These are phyloP conservation scores for Cerastoderma edule DNA, from an alignment of 2,888 invertebrate species.

Conservation along the genomic window DNA sequence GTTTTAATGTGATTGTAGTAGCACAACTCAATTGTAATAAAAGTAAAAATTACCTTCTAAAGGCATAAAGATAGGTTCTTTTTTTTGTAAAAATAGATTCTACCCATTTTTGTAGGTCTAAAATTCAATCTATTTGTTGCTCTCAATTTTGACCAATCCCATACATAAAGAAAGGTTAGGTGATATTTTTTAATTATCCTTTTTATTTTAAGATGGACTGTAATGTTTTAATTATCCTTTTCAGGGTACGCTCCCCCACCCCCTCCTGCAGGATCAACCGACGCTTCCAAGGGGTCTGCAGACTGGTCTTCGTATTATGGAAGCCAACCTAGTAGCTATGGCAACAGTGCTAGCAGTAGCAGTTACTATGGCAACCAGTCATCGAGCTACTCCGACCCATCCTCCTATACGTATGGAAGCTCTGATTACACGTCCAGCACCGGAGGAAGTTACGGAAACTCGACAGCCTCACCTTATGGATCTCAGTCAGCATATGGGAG, in stretches of 20 bases:
- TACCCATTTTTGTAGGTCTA: no score
- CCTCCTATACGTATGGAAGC: constrained; percentile 9
- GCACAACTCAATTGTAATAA: no score
- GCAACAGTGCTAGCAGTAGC: constrained; percentile 7
- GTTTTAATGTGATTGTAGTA: no score
- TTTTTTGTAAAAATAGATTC: no score
- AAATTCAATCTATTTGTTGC: no score
- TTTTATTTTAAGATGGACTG: no score
- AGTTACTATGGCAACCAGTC: constrained; percentile 14
- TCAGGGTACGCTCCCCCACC: constrained; percentile 21
- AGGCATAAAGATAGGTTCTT: no score
- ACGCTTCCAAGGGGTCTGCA: constrained; percentile 2
- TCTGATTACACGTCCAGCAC: neutral
- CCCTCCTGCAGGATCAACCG: constrained; percentile 13
- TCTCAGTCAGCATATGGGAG: constrained; percentile 22
- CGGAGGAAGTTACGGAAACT: neutral
- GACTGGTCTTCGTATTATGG: constrained; percentile 14
- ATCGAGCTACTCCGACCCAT: constrained; percentile 5
- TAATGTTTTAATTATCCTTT: neutral
- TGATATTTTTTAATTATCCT: no score
- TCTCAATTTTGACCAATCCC: no score
- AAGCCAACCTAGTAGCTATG: constrained; percentile 14
- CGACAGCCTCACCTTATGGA: constrained; percentile 21
- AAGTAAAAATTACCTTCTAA: no score
- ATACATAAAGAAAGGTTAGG: no score